Percentiles rank a stretch among this genome's conserved stretches.
Conservation (phyloP, 2,888 invertebrate species). For the Harpalus rubripes region DNA sequence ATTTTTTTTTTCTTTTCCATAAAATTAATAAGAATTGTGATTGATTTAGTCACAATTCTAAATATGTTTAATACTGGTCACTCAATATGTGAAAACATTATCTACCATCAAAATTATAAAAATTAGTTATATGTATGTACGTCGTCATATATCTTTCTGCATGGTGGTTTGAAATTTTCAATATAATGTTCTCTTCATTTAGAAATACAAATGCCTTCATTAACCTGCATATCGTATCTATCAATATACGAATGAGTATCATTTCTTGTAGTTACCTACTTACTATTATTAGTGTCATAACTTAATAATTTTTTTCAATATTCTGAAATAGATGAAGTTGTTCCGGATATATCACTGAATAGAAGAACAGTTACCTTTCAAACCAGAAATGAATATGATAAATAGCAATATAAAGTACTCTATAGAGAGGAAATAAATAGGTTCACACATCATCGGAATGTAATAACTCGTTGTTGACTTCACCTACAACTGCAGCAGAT, state of each 20-base stretch:
- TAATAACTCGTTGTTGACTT: slow-evolving; percentile 21
- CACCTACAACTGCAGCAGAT: slow-evolving; percentile 25
- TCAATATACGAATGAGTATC: not conserved
- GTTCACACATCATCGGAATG: slow-evolving; percentile 18
- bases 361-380: not conserved
- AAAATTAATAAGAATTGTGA: too few species aligned
- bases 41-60: too few species aligned
- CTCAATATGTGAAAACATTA: too few species aligned
- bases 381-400: not conserved
- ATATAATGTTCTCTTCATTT: not conserved
- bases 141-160: too few species aligned
- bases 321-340: not conserved
- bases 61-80: too few species aligned
- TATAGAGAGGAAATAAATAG: not conserved
- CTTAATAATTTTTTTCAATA: not conserved
- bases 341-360: not conserved
- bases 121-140: too few species aligned
- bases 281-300: not conserved
- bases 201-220: not conserved
- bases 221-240: not conserved
- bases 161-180: too few species aligned
- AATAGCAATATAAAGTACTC: not conserved
- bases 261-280: not conserved
- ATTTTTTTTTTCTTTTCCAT: too few species aligned
- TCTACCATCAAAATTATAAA: too few species aligned